Evolutionary conservation across 2,113 vertebrate species (phyloP).

Genomic region (Chaetura pelagica): DNA sequence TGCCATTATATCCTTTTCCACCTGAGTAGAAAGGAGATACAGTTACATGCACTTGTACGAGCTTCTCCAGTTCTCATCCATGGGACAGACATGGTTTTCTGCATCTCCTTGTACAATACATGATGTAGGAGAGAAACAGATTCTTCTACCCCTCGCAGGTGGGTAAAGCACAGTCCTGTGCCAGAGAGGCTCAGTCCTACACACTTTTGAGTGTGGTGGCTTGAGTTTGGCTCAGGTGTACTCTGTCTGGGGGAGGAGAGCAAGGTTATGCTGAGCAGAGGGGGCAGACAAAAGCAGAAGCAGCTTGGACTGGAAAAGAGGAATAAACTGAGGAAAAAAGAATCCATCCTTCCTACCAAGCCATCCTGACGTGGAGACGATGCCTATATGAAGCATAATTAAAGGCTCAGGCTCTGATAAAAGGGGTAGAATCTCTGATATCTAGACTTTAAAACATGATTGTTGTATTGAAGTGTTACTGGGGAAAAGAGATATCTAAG

Average conservation of each 20-base stretch:
- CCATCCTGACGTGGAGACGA: not conserved
- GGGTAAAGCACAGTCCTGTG: not conserved
- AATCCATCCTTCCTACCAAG: not conserved
- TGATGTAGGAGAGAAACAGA: accelerated
- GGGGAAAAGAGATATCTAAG: not conserved
- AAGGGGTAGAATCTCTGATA: not conserved
- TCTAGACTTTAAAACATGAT: not conserved
- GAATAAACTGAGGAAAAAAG: not conserved
- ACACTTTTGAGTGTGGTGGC: not conserved
- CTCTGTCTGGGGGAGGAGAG: not conserved
- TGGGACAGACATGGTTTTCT: not conserved
- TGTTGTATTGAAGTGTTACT: not conserved
- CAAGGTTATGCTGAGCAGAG: not conserved
- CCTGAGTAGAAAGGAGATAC: not conserved
- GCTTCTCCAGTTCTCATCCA: not conserved
- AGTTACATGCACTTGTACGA: accelerated
- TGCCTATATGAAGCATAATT: not conserved
- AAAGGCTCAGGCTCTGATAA: not conserved
- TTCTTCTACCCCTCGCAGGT: not conserved
- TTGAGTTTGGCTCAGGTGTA: not conserved
- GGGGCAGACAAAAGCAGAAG: accelerated
- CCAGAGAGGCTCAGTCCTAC: too few relatives aligned
- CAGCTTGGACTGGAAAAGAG: not conserved
- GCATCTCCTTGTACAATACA: not conserved
- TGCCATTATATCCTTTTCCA: not conserved